These are phyloP conservation scores for Trachelus tabidus DNA, from an alignment of 2,888 invertebrate species.

Conservation along the genomic window DNA sequence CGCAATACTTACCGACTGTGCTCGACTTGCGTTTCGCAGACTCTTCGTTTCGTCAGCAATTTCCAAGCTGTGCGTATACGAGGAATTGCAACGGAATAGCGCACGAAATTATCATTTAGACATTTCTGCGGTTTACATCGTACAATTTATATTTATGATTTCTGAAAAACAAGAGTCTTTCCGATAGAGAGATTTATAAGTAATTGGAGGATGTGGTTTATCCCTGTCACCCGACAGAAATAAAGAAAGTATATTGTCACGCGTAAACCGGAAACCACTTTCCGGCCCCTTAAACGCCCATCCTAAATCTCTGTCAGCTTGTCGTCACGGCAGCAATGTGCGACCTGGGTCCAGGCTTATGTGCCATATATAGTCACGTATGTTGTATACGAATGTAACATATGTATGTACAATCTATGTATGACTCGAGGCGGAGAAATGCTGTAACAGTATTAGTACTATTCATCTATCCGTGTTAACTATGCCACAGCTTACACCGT, in stretches of 20 bases:
- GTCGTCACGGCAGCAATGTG: neutral
- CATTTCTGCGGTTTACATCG: neutral
- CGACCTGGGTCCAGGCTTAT: neutral
- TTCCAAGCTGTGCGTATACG: neutral
- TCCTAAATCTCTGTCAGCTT: neutral
- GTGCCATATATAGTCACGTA: neutral
- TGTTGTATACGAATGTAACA: neutral
- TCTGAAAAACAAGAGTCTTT: neutral
- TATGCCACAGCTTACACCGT: neutral
- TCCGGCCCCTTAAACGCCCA: neutral
- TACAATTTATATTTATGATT: too few relatives aligned
- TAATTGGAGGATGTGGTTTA: neutral
- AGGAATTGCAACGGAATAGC: neutral
- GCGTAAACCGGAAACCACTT: neutral
- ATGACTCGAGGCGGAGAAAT: neutral
- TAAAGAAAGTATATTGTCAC: neutral
- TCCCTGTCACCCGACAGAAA: neutral
- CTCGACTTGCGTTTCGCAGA: neutral
- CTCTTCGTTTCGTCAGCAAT: neutral
- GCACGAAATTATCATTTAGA: neutral
- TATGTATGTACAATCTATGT: neutral
- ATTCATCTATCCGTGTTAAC: neutral
- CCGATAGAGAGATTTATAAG: neutral
- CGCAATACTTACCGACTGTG: neutral
- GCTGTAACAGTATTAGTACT: neutral